Base-by-base conservation (phyloP, 2,797 vertebrate species). In the Parauchenoglanis ngamensis region DNA sequence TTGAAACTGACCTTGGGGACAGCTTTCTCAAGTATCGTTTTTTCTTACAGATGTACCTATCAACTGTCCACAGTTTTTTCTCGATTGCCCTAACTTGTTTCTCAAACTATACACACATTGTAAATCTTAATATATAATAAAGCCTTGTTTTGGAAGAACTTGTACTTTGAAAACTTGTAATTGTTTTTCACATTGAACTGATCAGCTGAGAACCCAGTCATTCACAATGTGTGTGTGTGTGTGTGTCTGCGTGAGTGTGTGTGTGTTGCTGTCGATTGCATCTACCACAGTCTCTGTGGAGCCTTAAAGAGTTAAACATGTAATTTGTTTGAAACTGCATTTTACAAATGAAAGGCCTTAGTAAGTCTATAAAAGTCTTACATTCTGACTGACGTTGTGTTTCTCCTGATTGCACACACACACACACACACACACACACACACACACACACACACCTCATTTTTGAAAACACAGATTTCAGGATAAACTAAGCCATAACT, bases 1-100 rank as follows among this genome's bases (percentile, higher is more conserved):
- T 85, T 65, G 57, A 19, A 54, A 63, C 81, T 87, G 70, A 79
- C 68, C 56, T 46, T 70, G 72, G 73, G 49, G 56, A 52, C 83
- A 44, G 59, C 52, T 59, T 82, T 44, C 0, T 82, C 6, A 49
- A n/a, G 17, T 31, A 25, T 57, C 17, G 70, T 63, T 49, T n/a
- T 57, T 72, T 21, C 19, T 46, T 21, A 63, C 54, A 59, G 57
- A 78, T 80, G 65, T 76, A 72, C 17, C 4, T 80, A 52, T 79
- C 65, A 79, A 65, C 49, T 68, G 19, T 84, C 35, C 23, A 40
- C 6, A 25, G 4, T 35, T 59, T 17, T 63, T 19, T 40, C 7
- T 21, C 7, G 4, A 52, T 67, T 31, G 25, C 40, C 40, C 25
- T 49, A 56, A 10, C 49, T 56, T n/a, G 21, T 12, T 10, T 79